A percentile compares a stretch with the other conserved stretches of the same genome.
Evolutionary conservation across 2,888 invertebrate genomes (phyloP).

Genomic region (Heliconius ismenius): DNA sequence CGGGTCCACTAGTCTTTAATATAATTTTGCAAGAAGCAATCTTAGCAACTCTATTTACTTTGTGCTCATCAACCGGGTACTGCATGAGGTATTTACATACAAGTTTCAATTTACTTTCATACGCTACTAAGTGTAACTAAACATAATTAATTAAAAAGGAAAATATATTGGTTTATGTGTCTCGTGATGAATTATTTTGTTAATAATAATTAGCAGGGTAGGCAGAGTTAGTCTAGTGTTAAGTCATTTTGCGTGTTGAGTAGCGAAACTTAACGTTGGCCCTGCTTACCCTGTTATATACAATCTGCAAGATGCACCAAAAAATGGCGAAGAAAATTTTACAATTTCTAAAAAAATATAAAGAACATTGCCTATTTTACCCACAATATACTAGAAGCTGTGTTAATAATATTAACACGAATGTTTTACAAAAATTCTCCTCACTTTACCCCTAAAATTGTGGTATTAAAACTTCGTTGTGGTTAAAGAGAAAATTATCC

Average conservation of each 20-base stretch:
- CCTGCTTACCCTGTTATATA: no score
- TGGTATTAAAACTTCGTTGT: slow-evolving; percentile 65
- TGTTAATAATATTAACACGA: slow-evolving; percentile 28
- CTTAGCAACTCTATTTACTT: not conserved
- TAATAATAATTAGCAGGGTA: no score
- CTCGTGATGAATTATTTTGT: no score
- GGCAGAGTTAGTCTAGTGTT: no score
- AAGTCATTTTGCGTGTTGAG: no score
- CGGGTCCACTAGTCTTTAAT: no score
- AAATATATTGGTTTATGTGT: no score
- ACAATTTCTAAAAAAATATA: not conserved
- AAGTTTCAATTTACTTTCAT: not conserved
- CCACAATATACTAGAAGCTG: not conserved
- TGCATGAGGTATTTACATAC: slow-evolving; percentile 6
- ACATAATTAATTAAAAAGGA: no score
- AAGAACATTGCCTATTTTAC: not conserved
- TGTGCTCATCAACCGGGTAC: not conserved
- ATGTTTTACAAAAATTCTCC: slow-evolving; percentile 31
- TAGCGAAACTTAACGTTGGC: no score
- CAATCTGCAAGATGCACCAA: no score
- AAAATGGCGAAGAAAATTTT: no score
- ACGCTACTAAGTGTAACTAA: no score
- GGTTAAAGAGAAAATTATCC: slow-evolving; percentile 60
- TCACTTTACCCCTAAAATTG: slow-evolving; percentile 49
- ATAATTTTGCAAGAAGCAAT: not conserved